Evolutionary conservation across 2,888 invertebrate genomes (phyloP).

Genomic region (Folsomia candida): DNA sequence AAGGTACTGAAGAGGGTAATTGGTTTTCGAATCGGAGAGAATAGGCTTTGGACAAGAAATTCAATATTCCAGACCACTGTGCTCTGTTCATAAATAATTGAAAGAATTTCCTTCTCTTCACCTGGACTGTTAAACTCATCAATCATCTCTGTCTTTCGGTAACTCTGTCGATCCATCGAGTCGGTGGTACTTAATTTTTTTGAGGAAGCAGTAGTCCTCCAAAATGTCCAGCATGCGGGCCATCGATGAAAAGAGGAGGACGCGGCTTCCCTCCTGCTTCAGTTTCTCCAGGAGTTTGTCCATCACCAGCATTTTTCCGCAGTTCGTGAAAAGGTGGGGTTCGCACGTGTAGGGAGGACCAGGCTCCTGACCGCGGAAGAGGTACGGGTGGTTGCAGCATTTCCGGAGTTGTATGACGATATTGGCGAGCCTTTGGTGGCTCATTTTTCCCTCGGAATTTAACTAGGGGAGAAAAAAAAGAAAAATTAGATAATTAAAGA

Average conservation of each 20-base stretch:
- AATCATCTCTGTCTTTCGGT: slow-evolving; percentile 58
- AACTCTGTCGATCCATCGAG: slow-evolving; percentile 60
- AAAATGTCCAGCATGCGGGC: slow-evolving; percentile 64
- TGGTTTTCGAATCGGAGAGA: no score
- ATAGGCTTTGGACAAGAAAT: no score
- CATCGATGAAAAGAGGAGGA: slow-evolving; percentile 67
- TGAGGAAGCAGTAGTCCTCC: slow-evolving; percentile 59
- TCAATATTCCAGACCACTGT: no score
- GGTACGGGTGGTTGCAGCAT: slow-evolving; percentile 67
- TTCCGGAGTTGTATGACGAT: slow-evolving; percentile 60
- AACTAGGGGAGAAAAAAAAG: background rate
- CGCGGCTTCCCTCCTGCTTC: slow-evolving; percentile 56
- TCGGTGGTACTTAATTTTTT: slow-evolving; percentile 57
- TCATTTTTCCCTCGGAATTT: background rate
- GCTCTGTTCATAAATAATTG: slow-evolving; percentile 67
- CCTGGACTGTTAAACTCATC: slow-evolving; percentile 56
- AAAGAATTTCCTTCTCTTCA: slow-evolving; percentile 57
- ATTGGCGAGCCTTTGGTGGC: slow-evolving; percentile 56
- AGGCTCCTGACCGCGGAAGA: slow-evolving; percentile 55
- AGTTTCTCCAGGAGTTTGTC: slow-evolving; percentile 64
- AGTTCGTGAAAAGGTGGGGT: slow-evolving; percentile 51
- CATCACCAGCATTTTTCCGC: slow-evolving; percentile 66
- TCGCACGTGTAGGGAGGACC: slow-evolving; percentile 40
- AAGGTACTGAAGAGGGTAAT: no score
- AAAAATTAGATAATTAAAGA: no score